phyloP scores from a whole-genome alignment of 2,797 vertebrate genomes.

The Allenopithecus nigroviridis region DNA sequence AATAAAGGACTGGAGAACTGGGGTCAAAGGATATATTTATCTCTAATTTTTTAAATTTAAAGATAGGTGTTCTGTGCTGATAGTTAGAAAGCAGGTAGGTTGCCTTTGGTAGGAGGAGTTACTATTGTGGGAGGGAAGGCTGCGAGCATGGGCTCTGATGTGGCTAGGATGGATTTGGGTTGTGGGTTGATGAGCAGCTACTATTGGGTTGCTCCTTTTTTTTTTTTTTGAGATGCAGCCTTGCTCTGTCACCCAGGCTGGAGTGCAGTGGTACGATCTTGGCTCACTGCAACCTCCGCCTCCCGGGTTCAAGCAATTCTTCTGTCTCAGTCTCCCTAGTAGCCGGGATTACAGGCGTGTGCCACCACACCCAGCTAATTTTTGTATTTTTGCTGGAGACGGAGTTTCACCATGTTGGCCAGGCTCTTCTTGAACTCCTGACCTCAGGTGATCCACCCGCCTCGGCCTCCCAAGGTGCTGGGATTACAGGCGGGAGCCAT shows the following conservation, averaged over 20 bases:
- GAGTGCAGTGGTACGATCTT: neutral
- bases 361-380: neutral
- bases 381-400: neutral
- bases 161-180: neutral
- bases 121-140: neutral
- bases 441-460: neutral
- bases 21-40: neutral
- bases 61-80: neutral
- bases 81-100: neutral
- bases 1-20: neutral
- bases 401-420: neutral
- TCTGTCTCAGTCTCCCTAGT: neutral
- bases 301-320: neutral
- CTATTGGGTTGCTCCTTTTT: neutral
- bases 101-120: neutral
- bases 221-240: neutral
- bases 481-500: neutral
- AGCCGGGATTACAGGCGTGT: neutral
- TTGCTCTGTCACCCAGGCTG: neutral
- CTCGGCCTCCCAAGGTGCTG: neutral
- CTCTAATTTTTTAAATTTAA: neutral
- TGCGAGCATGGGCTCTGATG: neutral
- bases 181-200: neutral
- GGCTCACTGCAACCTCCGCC: neutral
- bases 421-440: neutral